These are phyloP conservation scores for Melanotaenia parkinsoni DNA, from an alignment of 2,797 vertebrate genomes.

Conservation along the genomic window DNA sequence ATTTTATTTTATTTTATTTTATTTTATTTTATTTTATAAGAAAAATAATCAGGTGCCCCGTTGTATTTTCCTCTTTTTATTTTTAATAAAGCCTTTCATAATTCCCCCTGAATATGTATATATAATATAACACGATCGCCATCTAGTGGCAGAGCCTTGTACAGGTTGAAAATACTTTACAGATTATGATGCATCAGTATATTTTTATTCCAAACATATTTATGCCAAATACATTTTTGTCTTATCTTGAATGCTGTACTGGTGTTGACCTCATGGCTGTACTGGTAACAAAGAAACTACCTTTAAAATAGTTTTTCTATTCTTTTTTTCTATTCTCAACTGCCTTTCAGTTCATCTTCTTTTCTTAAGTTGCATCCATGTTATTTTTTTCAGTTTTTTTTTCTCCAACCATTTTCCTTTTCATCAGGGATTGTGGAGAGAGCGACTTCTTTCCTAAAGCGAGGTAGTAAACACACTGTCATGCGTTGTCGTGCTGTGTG, in stretches of 20 bases:
- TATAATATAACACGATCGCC: constrained; percentile 31
- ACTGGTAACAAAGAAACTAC: constrained; percentile 5
- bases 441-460: constrained; percentile 91
- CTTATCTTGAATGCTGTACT: not conserved
- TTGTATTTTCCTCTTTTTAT: not conserved
- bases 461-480: constrained; percentile 89
- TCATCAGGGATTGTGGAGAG: constrained; percentile 91
- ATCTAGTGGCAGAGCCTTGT: constrained; percentile 58
- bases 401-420: constrained; percentile 84
- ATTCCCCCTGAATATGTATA: too few relatives aligned
- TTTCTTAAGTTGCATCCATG: constrained; percentile 63
- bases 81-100: too few relatives aligned
- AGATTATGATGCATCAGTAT: too few relatives aligned
- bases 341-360: constrained; percentile 58
- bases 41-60: not conserved
- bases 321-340: constrained; percentile 24
- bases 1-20: not conserved
- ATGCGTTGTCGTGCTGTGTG: constrained; percentile 82
- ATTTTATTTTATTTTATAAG: too few relatives aligned
- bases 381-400: constrained; percentile 73
- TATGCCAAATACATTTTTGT: not conserved
- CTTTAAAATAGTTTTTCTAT: constrained; percentile 2
- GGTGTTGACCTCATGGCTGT: not conserved
- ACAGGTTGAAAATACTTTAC: not conserved
- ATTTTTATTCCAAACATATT: not conserved